A percentile compares a stretch with the other conserved stretches of the same genome.
phyloP scores from a whole-genome alignment of 2,797 vertebrate genomes.

The Channa striata region DNA sequence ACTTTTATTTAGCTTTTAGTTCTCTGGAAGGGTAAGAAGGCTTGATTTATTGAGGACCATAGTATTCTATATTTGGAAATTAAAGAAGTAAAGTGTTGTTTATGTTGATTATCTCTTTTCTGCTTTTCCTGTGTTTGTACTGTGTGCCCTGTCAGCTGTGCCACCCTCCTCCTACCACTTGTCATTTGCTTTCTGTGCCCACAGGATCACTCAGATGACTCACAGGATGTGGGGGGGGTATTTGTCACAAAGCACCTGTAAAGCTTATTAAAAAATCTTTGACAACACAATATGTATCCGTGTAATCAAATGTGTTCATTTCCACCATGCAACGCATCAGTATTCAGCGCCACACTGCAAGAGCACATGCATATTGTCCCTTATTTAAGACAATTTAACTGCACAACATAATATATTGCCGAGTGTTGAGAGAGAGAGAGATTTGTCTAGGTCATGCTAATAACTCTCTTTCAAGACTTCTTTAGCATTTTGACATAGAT shows the following conservation, averaged over 20 bases:
- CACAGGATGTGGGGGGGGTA: constrained; percentile 28
- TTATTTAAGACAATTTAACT: neutral
- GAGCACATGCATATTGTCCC: neutral
- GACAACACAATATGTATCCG: neutral
- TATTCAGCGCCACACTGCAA: neutral
- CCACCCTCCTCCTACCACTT: constrained; percentile 1
- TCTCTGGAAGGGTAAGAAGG: neutral
- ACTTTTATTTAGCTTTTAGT: no score
- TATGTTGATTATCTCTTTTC: constrained; percentile 17
- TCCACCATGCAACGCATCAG: neutral
- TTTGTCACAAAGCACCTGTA: constrained; percentile 35
- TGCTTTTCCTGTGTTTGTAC: constrained; percentile 22
- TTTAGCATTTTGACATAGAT: neutral
- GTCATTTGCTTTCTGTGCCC: constrained; percentile 23
- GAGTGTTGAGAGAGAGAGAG: no score
- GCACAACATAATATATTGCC: neutral
- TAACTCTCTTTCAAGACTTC: neutral
- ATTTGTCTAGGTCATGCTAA: neutral
- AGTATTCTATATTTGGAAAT: constrained; percentile 5
- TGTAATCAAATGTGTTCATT: constrained; percentile 1
- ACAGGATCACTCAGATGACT: constrained; percentile 34
- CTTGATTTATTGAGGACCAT: neutral
- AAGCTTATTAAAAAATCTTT: constrained; percentile 17
- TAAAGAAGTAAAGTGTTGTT: neutral
- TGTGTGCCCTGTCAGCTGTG: constrained; percentile 19